Percentiles rank a stretch among this genome's conserved stretches.
These are phyloP conservation scores for Araneus ventricosus DNA, from an alignment of 1,140 invertebrate species.

Conservation along the genomic window DNA sequence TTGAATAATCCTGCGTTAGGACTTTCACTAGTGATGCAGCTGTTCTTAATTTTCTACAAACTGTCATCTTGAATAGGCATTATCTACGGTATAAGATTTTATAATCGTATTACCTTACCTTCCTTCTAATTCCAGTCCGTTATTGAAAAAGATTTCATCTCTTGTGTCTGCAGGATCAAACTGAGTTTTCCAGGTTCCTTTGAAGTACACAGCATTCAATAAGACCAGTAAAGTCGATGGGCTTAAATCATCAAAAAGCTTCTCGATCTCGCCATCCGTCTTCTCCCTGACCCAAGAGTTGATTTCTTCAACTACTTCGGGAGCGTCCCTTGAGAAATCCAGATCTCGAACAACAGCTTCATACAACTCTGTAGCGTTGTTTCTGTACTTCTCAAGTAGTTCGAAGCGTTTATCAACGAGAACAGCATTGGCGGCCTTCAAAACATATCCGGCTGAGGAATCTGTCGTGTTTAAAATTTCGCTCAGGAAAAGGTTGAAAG, in stretches of 20 bases:
- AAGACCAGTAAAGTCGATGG: constrained; percentile 76
- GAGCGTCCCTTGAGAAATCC: constrained; percentile 65
- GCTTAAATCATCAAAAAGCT: constrained; percentile 76
- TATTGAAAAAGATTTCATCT: constrained; percentile 73
- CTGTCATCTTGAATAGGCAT: too few relatives aligned
- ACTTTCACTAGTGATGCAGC: too few relatives aligned
- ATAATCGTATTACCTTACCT: not conserved
- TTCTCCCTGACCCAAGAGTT: constrained; percentile 76
- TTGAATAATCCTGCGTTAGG: too few relatives aligned
- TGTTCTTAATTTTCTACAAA: too few relatives aligned
- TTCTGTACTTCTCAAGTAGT: not conserved
- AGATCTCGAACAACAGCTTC: not conserved
- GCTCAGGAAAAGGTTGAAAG: not conserved
- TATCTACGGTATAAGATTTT: too few relatives aligned
- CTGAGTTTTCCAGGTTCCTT: constrained; percentile 77
- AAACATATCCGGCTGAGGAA: not conserved
- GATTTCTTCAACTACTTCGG: constrained; percentile 1
- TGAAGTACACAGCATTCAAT: constrained; percentile 79
- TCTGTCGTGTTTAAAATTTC: not conserved
- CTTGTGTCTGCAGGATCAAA: constrained; percentile 74
- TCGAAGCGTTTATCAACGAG: not conserved
- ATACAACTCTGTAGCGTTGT: not conserved
- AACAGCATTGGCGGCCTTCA: not conserved
- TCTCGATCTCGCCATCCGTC: constrained; percentile 77
- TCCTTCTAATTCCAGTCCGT: constrained; percentile 81